Evolutionary conservation across 2,888 invertebrate genomes (phyloP).

Genomic region (Sclerodermus sp.): DNA sequence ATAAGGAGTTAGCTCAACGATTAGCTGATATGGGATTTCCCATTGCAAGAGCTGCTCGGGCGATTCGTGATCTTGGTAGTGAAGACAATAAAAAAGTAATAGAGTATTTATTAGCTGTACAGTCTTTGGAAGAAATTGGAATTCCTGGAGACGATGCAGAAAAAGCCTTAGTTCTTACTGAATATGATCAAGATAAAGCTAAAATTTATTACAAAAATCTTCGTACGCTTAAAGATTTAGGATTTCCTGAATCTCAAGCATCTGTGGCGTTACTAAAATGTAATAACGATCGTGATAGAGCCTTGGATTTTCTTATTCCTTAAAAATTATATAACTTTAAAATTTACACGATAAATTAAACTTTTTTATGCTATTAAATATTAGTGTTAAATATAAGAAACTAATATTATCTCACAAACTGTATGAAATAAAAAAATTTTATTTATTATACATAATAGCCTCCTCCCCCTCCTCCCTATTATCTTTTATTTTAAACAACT

Average conservation of each 20-base stretch:
- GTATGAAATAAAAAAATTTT: not conserved
- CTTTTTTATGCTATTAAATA: slow-evolving; percentile 10
- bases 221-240: slow-evolving; percentile 77
- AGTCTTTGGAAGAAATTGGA: slow-evolving; percentile 59
- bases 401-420: not conserved
- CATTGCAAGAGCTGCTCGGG: slow-evolving; percentile 75
- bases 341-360: slow-evolving; percentile 15
- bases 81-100: slow-evolving; percentile 86
- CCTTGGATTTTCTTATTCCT: slow-evolving; percentile 79
- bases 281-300: slow-evolving; percentile 82
- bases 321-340: slow-evolving; percentile 72
- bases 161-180: slow-evolving; percentile 57
- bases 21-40: slow-evolving; percentile 90
- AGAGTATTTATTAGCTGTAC: slow-evolving; percentile 75
- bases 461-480: no score
- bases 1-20: slow-evolving; percentile 70
- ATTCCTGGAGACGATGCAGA: slow-evolving; percentile 58
- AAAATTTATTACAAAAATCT: slow-evolving; percentile 59
- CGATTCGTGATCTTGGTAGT: slow-evolving; percentile 73
- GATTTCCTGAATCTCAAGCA: slow-evolving; percentile 77
- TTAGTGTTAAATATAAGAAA: not conserved
- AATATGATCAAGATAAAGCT: slow-evolving; percentile 57
- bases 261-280: slow-evolving; percentile 74
- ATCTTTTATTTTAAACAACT: no score
- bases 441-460: slow-evolving; percentile 6